phyloP scores from a whole-genome alignment of 30 jellyfish, hydroid and myxozoan genomes.

The Nemopilema nomurai region DNA sequence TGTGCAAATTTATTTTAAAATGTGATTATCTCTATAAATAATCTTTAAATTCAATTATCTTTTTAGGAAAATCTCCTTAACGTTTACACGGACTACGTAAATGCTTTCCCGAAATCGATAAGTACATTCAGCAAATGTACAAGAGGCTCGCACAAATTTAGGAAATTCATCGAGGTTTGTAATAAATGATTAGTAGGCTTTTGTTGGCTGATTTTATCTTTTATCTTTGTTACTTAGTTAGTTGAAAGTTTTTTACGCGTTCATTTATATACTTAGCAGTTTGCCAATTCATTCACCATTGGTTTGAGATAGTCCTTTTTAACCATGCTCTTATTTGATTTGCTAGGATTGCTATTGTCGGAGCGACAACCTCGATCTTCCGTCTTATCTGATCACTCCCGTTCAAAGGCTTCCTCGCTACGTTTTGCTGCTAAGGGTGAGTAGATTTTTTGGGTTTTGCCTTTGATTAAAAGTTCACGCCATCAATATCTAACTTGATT shows the following conservation, averaged over 20 bases:
- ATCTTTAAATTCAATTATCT: not conserved
- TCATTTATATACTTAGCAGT: not conserved
- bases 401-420: constrained; percentile 95
- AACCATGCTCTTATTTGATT: not conserved
- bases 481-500: no score
- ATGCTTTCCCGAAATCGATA: constrained; percentile 92
- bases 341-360: constrained; percentile 46
- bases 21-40: no score
- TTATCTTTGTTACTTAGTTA: no score
- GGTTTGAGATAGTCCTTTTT: not conserved
- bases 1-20: no score
- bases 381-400: constrained; percentile 90
- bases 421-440: constrained; percentile 82
- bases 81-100: constrained; percentile 82
- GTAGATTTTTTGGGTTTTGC: no score
- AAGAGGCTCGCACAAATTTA: constrained; percentile 86
- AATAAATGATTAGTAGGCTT: not conserved
- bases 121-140: constrained; percentile 92
- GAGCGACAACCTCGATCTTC: constrained; percentile 87
- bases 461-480: no score
- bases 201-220: no score
- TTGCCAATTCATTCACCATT: not conserved
- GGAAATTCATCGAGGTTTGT: constrained; percentile 84
- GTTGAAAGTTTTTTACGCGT: not conserved
- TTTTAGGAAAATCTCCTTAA: constrained; percentile 72